Conservation (phyloP, 2,797 vertebrate species). For the Platyrinchus mystaceus region DNA sequence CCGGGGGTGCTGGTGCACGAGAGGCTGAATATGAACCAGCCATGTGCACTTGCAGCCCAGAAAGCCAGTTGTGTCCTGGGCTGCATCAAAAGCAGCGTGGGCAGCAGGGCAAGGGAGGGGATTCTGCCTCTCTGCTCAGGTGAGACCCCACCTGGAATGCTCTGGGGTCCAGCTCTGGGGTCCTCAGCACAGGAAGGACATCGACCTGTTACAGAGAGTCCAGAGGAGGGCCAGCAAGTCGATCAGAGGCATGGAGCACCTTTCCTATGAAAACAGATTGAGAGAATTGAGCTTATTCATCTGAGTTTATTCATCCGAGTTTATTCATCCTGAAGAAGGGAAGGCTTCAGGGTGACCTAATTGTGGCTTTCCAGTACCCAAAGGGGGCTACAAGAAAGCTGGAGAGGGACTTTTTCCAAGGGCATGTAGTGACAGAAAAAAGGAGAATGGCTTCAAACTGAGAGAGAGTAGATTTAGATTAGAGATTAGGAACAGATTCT, state of each 20-base stretch:
- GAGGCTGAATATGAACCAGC: neutral
- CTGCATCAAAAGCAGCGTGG: neutral
- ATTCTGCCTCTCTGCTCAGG: neutral
- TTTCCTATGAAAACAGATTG: neutral
- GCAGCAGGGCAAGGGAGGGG: neutral
- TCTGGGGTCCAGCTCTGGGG: neutral
- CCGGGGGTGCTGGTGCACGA: neutral
- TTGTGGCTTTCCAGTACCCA: neutral
- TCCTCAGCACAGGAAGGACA: neutral
- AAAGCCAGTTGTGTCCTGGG: neutral
- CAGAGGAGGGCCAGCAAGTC: fast-evolving
- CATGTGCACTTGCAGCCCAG: neutral
- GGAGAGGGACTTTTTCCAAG: neutral
- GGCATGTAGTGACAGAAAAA: neutral
- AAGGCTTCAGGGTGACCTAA: neutral
- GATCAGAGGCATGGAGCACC: neutral
- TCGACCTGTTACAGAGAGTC: fast-evolving
- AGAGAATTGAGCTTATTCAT: neutral
- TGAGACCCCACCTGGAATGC: neutral
- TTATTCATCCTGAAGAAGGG: neutral
- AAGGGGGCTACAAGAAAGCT: neutral
- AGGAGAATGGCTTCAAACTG: neutral
- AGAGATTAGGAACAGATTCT: neutral
- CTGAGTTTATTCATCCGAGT: neutral
- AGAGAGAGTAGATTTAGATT: neutral